Conservation (phyloP, 1,140 invertebrate species). For the Steinernema khuongi region DNA sequence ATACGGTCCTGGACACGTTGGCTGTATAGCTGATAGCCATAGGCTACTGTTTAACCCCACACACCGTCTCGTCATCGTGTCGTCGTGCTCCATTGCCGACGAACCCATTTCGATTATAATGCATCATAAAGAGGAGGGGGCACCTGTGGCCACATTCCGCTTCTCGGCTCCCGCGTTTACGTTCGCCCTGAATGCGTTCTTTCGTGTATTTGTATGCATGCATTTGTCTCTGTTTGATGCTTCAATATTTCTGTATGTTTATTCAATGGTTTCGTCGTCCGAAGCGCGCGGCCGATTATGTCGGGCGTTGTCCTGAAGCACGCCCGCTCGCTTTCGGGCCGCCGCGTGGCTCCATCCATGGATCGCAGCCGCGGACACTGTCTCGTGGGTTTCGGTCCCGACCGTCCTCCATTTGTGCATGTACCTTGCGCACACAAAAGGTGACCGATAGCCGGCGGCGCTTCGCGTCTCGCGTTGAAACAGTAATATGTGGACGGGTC, state of each 20-base stretch:
- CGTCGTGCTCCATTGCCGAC: slow-evolving; percentile 15
- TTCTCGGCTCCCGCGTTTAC: background rate
- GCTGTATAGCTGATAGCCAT: background rate
- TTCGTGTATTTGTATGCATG: slow-evolving; percentile 10
- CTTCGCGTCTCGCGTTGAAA: background rate
- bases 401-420: background rate
- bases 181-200: slow-evolving; percentile 11
- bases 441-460: slow-evolving; percentile 1
- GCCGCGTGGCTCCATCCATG: slow-evolving; percentile 13
- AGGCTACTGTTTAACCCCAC: background rate
- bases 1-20: background rate
- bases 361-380: background rate
- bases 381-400: background rate
- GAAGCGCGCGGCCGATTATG: background rate
- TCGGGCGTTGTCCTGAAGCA: slow-evolving; percentile 12
- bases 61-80: background rate
- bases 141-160: slow-evolving; percentile 14
- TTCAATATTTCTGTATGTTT: slow-evolving; percentile 13
- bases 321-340: background rate
- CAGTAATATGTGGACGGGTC: background rate
- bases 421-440: background rate
- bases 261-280: slow-evolving; percentile 9
- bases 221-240: slow-evolving; percentile 12
- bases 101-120: slow-evolving; percentile 19
- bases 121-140: slow-evolving; percentile 14